These are phyloP conservation scores for Andrena haemorrhoa DNA, from an alignment of 2,888 invertebrate genomes.

Conservation along the genomic window DNA sequence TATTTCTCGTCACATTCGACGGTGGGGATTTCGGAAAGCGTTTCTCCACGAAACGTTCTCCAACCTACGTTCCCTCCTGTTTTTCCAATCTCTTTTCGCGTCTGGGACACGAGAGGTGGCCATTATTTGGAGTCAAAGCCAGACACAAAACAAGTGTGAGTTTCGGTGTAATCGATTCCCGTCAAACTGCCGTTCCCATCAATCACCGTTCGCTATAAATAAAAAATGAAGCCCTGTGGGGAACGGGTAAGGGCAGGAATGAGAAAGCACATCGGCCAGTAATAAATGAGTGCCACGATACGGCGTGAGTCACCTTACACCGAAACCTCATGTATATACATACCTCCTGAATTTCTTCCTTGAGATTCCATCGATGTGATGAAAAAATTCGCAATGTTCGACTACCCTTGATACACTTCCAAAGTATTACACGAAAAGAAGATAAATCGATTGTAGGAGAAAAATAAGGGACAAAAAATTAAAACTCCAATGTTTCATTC, in stretches of 20 bases:
- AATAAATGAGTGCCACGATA: constrained; percentile 17
- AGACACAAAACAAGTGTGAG: background rate
- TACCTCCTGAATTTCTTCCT: background rate
- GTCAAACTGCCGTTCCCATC: constrained; percentile 11
- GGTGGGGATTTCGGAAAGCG: background rate
- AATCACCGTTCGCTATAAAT: constrained; percentile 13
- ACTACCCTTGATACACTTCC: constrained; percentile 1
- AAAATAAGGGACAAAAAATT: too few species aligned
- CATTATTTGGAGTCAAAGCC: background rate
- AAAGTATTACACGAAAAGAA: too few species aligned
- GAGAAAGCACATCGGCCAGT: background rate
- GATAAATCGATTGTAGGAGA: too few species aligned
- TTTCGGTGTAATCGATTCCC: constrained; percentile 9
- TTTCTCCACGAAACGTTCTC: background rate
- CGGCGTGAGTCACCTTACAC: background rate
- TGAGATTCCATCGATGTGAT: background rate
- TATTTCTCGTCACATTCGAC: too few species aligned
- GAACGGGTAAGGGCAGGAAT: background rate
- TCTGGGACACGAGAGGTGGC: background rate
- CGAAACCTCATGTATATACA: background rate
- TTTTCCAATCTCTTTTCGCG: background rate
- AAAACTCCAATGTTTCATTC: too few species aligned
- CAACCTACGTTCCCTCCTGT: background rate
- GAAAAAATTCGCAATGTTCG: background rate
- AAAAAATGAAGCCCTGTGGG: background rate